phyloP scores from a whole-genome alignment of 2,113 vertebrate species.

The Strix uralensis region DNA sequence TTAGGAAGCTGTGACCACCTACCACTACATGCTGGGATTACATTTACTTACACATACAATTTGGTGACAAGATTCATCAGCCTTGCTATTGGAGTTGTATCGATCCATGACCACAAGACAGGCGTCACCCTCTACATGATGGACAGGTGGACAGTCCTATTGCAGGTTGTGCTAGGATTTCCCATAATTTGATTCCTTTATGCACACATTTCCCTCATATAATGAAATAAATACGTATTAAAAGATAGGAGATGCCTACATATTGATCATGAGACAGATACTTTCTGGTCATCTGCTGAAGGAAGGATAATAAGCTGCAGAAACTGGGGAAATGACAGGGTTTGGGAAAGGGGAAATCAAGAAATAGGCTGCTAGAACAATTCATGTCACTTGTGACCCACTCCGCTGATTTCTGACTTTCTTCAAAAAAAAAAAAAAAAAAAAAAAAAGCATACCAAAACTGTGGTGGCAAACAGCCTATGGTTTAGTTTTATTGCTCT shows the following conservation, averaged over 20 bases:
- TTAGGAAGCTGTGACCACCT: neutral
- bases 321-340: neutral
- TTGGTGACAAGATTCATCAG: neutral
- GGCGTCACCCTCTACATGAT: neutral
- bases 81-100: neutral
- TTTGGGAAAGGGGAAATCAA: neutral
- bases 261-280: neutral
- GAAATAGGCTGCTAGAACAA: neutral
- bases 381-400: neutral
- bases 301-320: neutral
- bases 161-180: neutral
- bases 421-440: neutral
- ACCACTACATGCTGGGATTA: neutral
- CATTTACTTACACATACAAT: neutral
- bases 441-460: neutral
- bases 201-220: neutral
- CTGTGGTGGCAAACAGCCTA: neutral
- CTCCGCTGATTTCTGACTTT: neutral
- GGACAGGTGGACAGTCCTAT: neutral
- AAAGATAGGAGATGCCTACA: neutral
- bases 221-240: neutral
- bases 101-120: accelerated
- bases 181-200: neutral
- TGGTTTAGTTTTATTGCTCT: neutral
- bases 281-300: neutral